phyloP scores from a whole-genome alignment of 2,888 invertebrate genomes.

The Ennomos fuscantarius region DNA sequence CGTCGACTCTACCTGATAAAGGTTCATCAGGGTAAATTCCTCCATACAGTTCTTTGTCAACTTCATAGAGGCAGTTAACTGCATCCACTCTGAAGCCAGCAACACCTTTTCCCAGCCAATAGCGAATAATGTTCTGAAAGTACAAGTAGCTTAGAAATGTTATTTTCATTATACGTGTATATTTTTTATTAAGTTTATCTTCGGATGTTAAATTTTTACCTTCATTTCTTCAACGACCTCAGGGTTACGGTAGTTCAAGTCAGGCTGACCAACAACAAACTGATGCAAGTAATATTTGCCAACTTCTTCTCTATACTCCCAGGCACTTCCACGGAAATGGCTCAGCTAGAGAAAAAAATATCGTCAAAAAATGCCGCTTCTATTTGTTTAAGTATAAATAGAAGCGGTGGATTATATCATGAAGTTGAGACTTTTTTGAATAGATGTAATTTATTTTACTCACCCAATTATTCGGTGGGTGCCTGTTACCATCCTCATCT shows the following conservation, averaged over 20 bases:
- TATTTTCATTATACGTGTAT: not conserved
- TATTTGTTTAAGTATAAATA: no score
- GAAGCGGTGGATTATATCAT: not conserved
- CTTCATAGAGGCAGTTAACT: conserved; percentile 87
- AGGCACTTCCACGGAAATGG: conserved; percentile 88
- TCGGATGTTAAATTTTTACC: conserved; percentile 44
- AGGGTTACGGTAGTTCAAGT: conserved; percentile 89
- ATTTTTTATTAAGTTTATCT: not conserved
- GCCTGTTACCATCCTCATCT: conserved; percentile 69
- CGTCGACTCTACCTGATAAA: conserved; percentile 64
- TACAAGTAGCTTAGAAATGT: not conserved
- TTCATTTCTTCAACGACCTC: conserved; percentile 86
- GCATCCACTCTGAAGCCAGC: conserved; percentile 95
- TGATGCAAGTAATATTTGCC: conserved; percentile 90
- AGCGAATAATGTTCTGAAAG: conserved; percentile 86
- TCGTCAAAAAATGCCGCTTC: no score
- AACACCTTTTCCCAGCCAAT: conserved; percentile 93
- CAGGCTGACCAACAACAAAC: conserved; percentile 89
- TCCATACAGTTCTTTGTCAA: conserved; percentile 71
- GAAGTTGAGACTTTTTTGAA: not conserved
- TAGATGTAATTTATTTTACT: conserved; percentile 30
- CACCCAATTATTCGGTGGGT: conserved; percentile 91
- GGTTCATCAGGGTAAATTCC: conserved; percentile 85
- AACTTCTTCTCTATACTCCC: conserved; percentile 88
- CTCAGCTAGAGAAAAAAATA: conserved; percentile 60